Evolutionary conservation across 2,888 invertebrate genomes (phyloP).

Genomic region (Malachius bipustulatus): DNA sequence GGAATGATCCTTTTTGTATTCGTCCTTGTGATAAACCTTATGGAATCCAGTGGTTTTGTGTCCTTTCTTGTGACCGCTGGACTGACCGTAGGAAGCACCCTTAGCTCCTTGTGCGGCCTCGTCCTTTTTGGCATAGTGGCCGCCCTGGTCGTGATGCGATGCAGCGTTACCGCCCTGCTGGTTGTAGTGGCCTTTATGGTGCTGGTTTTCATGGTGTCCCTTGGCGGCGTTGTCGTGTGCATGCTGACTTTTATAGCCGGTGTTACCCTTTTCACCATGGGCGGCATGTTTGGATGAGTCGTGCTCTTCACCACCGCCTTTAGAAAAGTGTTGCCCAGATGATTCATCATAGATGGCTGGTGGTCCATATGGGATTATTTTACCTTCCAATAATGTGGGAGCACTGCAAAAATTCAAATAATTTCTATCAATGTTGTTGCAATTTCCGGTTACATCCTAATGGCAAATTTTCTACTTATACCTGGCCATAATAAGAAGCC

Average conservation of each 20-base stretch:
- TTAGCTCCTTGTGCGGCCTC: slow-evolving; percentile 42
- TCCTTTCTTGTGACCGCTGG: slow-evolving; percentile 51
- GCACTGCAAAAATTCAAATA: too few relatives aligned
- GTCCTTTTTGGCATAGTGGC: slow-evolving; percentile 44
- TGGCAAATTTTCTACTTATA: too few relatives aligned
- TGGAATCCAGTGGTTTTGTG: slow-evolving; percentile 60
- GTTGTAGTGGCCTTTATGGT: slow-evolving; percentile 42
- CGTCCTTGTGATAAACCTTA: slow-evolving; percentile 60
- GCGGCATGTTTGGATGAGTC: slow-evolving; percentile 39
- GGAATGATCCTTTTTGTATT: slow-evolving; percentile 64
- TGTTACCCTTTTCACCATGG: slow-evolving; percentile 44
- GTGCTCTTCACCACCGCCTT: slow-evolving; percentile 39
- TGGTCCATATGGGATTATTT: too few relatives aligned
- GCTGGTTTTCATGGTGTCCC: slow-evolving; percentile 44
- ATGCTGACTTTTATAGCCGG: slow-evolving; percentile 42
- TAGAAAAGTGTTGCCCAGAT: slow-evolving; percentile 13
- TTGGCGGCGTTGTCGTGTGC: slow-evolving; percentile 45
- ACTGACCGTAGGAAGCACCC: slow-evolving; percentile 46
- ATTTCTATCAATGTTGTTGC: too few relatives aligned
- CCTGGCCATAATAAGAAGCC: too few relatives aligned
- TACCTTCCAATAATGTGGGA: too few relatives aligned
- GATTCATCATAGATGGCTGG: too few relatives aligned
- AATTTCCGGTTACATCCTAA: too few relatives aligned
- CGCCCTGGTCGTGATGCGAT: slow-evolving; percentile 43
- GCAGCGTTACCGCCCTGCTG: slow-evolving; percentile 44